These are phyloP conservation scores for Saccostrea echinata DNA, from an alignment of 1,140 invertebrate genomes.

Conservation along the genomic window DNA sequence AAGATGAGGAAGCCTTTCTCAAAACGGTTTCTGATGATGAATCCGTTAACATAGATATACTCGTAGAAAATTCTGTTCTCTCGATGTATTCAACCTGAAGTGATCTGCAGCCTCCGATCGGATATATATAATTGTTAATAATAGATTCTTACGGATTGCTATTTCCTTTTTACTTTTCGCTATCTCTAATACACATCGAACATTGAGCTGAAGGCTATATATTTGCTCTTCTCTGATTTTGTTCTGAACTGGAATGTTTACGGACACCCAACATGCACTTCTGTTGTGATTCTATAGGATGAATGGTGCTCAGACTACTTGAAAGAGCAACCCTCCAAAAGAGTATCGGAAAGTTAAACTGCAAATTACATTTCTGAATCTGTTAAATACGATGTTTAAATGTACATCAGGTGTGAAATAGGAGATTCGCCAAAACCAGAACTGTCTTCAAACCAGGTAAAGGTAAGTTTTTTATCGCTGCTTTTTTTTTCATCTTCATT, in stretches of 20 bases:
- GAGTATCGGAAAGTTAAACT: neutral
- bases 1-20: constrained; percentile 7
- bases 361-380: neutral
- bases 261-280: neutral
- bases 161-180: constrained; percentile 26
- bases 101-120: constrained; percentile 19
- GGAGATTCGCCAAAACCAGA: constrained; percentile 29
- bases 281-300: neutral
- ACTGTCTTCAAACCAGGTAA: neutral
- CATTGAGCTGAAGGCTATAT: constrained; percentile 2
- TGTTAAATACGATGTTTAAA: constrained; percentile 8
- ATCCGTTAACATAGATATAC: neutral
- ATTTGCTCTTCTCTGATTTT: constrained; percentile 18
- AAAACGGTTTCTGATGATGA: neutral
- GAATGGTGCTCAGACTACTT: neutral
- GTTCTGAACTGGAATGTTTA: neutral
- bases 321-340: neutral
- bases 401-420: constrained; percentile 32
- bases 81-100: constrained; percentile 5
- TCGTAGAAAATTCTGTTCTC: neutral
- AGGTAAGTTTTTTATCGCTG: neutral
- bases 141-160: constrained; percentile 5
- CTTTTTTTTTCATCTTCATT: too few species aligned
- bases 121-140: constrained; percentile 38
- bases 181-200: constrained; percentile 23